Evolutionary conservation across 1,140 invertebrate genomes (phyloP), one percentile per base, ranked within the genome.

Genomic region (Mizuhopecten yessoensis): DNA sequence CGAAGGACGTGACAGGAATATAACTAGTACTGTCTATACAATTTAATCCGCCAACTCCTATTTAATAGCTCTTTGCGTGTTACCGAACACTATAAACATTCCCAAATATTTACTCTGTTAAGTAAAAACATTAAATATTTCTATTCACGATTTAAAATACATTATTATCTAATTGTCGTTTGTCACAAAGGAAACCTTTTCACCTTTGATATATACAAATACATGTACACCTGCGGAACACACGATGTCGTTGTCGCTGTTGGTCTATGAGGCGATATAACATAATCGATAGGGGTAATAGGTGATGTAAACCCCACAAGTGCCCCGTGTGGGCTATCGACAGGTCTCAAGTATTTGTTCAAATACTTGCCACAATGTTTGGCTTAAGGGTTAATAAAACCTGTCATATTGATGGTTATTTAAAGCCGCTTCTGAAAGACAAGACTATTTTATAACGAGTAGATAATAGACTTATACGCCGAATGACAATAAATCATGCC

Each of bases 401-500:
- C 23, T 75, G 57, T 75, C 57, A 75, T 7, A 23, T 29, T n/a
- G 57, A 75, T 75, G 23, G 57, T 75, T 75, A 75, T 75, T 75
- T 75, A 75, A 75, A 75, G 11, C 57, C 57, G 9, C 57, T 29
- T 11, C 5, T 75, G 57, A 75, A 75, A 17, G n/a, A 29, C 23
- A 75, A 75, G 57, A 75, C 57, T 75, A 75, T n/a, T 75, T 75
- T 75, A 75, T 75, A 75, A 75, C 57, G 57, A 75, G 3, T 75
- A 17, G 29, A 75, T 29, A 75, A 29, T 1, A 29, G 57, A 29
- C 57, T n/a, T 75, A 75, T 75, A 75, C n/a, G 7, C 9, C 0
- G 23, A 29, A 75, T 75, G 57, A 75, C 57, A 75, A 75, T n/a
- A 75, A 75, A 75, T 75, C 5, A 29, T 23, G 11, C 57, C 57